Evolutionary conservation across 2,797 vertebrate species (phyloP).

Genomic region (Melanotaenia parkinsoni): DNA sequence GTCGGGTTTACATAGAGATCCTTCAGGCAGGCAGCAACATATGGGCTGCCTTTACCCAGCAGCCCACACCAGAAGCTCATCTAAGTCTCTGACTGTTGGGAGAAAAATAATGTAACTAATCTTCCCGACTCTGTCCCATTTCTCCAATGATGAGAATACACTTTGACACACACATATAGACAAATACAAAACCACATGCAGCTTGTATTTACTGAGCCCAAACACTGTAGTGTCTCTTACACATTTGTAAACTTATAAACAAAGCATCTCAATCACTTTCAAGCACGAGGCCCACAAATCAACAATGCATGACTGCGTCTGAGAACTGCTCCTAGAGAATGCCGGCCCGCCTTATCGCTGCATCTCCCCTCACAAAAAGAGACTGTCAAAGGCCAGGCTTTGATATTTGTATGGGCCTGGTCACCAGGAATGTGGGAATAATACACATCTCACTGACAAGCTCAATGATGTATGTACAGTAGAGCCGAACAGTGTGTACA

Average conservation of each 20-base stretch:
- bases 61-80: constrained; percentile 25
- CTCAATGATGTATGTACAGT: constrained; percentile 66
- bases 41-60: constrained; percentile 45
- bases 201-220: constrained; percentile 64
- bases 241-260: constrained; percentile 57
- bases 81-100: constrained; percentile 21
- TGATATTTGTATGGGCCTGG: constrained; percentile 76
- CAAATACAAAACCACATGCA: constrained; percentile 34
- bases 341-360: constrained; percentile 67
- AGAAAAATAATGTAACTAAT: constrained; percentile 43
- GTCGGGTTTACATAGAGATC: constrained; percentile 61
- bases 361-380: constrained; percentile 73
- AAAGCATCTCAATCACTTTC: constrained; percentile 54
- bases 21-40: constrained; percentile 60
- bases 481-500: constrained; percentile 24
- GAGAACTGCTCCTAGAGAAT: constrained; percentile 73
- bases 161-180: constrained; percentile 32
- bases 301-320: constrained; percentile 74
- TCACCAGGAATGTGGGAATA: constrained; percentile 81
- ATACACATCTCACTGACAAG: constrained; percentile 70
- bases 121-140: constrained; percentile 17
- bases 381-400: constrained; percentile 73
- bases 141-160: constrained; percentile 37
- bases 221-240: constrained; percentile 51
- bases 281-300: constrained; percentile 71